Evolutionary conservation across 1,140 invertebrate genomes (phyloP).

Genomic region (Scaptomyza graminum): DNA sequence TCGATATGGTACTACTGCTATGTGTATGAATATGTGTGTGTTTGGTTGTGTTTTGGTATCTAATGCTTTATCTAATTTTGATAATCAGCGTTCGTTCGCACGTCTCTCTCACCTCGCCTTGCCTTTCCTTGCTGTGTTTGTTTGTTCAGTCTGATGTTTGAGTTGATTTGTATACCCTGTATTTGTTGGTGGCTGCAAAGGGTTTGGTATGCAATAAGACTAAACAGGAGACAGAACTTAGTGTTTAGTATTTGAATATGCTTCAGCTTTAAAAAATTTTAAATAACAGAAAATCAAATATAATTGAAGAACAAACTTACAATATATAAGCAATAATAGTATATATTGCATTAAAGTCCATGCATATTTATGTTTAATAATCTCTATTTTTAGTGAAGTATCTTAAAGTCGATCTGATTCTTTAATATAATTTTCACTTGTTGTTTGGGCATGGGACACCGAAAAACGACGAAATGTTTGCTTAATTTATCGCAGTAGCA

Average conservation of each 20-base stretch:
- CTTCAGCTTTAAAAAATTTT: no score
- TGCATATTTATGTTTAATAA: no score
- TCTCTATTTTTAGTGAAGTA: slow-evolving; percentile 10
- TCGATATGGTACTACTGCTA: slow-evolving; percentile 1
- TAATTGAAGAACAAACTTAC: no score
- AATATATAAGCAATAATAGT: no score
- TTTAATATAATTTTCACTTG: slow-evolving; percentile 1
- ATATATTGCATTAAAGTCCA: no score
- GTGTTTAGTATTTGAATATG: background rate
- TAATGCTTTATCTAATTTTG: slow-evolving; percentile 68
- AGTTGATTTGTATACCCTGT: slow-evolving; percentile 52
- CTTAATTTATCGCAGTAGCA: slow-evolving; percentile 80
- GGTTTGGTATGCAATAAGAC: background rate
- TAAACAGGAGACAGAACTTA: background rate
- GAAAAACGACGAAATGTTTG: slow-evolving; percentile 68
- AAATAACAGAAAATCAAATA: no score
- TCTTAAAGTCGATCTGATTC: slow-evolving; percentile 3
- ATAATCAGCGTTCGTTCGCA: slow-evolving; percentile 71
- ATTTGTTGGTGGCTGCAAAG: background rate
- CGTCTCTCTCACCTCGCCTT: slow-evolving; percentile 25
- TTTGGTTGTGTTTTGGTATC: slow-evolving; percentile 47
- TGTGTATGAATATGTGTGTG: slow-evolving; percentile 1
- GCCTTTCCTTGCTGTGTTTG: slow-evolving; percentile 33
- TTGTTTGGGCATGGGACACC: slow-evolving; percentile 28
- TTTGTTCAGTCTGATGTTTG: slow-evolving; percentile 19